Evolutionary conservation across 2,888 invertebrate species (phyloP).

Genomic region (Andrena bicolor): DNA sequence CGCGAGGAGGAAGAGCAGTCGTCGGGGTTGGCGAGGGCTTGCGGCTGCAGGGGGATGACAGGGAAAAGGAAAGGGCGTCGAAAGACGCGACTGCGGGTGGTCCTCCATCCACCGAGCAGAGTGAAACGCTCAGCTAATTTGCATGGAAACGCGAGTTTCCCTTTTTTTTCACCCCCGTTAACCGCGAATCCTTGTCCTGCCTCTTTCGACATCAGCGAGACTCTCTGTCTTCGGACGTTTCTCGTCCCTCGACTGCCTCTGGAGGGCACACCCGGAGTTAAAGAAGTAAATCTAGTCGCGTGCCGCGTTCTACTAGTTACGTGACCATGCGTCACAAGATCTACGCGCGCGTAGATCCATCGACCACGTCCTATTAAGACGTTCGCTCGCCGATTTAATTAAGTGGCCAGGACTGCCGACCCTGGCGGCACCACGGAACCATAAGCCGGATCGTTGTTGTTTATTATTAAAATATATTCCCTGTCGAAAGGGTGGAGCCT

Average conservation of each 20-base stretch:
- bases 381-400: constrained; percentile 75
- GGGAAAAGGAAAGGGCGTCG: constrained; percentile 7
- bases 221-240: not conserved
- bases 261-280: not conserved
- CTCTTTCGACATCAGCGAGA: too few relatives aligned
- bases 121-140: constrained; percentile 81
- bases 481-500: constrained; percentile 80
- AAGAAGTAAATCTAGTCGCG: not conserved
- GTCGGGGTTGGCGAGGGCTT: constrained; percentile 9
- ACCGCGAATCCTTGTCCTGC: not conserved
- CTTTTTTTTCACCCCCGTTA: constrained; percentile 4
- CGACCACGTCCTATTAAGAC: constrained; percentile 73
- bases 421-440: constrained; percentile 30
- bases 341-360: constrained; percentile 31
- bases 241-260: not conserved
- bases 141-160: constrained; percentile 81
- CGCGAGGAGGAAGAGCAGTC: constrained; percentile 44
- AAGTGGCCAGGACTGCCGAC: constrained; percentile 52
- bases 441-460: constrained; percentile 73
- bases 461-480: constrained; percentile 82
- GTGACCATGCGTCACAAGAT: constrained; percentile 31
- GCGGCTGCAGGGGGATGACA: constrained; percentile 50
- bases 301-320: not conserved
- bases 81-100: constrained; percentile 27
- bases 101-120: constrained; percentile 42